Evolutionary conservation across 2,888 invertebrate species (phyloP).

Genomic region (Phrixothrix hirtus): DNA sequence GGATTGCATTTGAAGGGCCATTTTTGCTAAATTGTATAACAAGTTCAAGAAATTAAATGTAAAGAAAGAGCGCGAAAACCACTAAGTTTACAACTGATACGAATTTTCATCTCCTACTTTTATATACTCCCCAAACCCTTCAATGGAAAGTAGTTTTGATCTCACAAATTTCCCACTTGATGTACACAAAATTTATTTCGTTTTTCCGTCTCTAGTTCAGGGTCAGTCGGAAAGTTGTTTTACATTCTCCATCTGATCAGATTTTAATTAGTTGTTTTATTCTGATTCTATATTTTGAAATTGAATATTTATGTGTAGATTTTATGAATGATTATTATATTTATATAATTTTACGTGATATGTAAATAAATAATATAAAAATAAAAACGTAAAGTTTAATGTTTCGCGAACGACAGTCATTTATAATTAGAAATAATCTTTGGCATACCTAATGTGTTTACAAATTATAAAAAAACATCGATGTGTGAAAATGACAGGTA

Average conservation of each 20-base stretch:
- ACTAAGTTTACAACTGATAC: constrained; percentile 21
- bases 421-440: too few species aligned
- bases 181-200: constrained; percentile 21
- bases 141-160: constrained; percentile 28
- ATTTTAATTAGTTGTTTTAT: constrained; percentile 10
- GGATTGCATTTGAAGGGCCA: constrained; percentile 44
- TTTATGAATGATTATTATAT: too few species aligned
- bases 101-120: constrained; percentile 30
- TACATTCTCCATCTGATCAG: constrained; percentile 4
- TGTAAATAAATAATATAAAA: too few species aligned
- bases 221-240: constrained; percentile 17
- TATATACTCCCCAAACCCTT: constrained; percentile 31
- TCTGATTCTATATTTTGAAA: too few species aligned
- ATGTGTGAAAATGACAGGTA: constrained; percentile 1
- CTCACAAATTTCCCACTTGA: constrained; percentile 7
- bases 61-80: constrained; percentile 14
- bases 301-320: too few species aligned
- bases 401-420: too few species aligned
- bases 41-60: too few species aligned
- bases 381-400: too few species aligned
- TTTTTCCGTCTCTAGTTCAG: constrained; percentile 26
- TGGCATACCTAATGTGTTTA: too few species aligned
- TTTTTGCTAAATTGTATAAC: constrained; percentile 32
- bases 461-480: background rate
- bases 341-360: too few species aligned